Conservation (phyloP, 2,888 invertebrate species). For the Athalia rosae region DNA sequence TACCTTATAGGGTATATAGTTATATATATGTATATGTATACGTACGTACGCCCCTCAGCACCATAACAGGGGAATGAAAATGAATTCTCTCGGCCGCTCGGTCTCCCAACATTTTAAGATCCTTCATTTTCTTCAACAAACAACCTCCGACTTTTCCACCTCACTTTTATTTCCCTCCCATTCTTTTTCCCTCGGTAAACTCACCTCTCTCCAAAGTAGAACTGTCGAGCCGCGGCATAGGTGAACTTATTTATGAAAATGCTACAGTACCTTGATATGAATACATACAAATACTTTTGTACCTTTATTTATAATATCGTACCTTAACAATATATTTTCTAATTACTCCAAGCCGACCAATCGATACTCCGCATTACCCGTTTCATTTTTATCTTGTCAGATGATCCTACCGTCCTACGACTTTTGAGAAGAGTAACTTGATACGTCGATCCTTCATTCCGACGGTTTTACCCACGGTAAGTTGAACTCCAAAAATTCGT, state of each 20-base stretch:
- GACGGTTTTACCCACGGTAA: neutral
- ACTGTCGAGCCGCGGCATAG: neutral
- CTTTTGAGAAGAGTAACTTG: conserved; percentile 12
- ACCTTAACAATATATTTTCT: neutral
- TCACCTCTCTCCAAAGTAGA: neutral
- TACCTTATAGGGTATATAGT: neutral
- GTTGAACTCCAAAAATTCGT: too few species aligned
- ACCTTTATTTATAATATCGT: conserved; percentile 19
- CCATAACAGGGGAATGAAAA: neutral
- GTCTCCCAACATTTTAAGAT: neutral
- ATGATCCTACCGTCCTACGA: neutral
- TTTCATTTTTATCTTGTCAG: neutral
- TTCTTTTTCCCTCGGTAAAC: neutral
- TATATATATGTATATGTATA: neutral
- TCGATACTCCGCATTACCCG: neutral
- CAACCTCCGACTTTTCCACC: neutral
- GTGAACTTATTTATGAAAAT: conserved; percentile 39
- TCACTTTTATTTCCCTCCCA: neutral
- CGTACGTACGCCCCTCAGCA: neutral
- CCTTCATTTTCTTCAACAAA: conserved; percentile 17
- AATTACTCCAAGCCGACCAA: neutral
- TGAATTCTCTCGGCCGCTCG: neutral
- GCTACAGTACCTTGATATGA: conserved; percentile 29
- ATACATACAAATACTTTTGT: neutral
- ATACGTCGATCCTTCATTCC: neutral